Evolutionary conservation across 2,113 vertebrate genomes (phyloP).

Genomic region (Gorsachius goisagi): DNA sequence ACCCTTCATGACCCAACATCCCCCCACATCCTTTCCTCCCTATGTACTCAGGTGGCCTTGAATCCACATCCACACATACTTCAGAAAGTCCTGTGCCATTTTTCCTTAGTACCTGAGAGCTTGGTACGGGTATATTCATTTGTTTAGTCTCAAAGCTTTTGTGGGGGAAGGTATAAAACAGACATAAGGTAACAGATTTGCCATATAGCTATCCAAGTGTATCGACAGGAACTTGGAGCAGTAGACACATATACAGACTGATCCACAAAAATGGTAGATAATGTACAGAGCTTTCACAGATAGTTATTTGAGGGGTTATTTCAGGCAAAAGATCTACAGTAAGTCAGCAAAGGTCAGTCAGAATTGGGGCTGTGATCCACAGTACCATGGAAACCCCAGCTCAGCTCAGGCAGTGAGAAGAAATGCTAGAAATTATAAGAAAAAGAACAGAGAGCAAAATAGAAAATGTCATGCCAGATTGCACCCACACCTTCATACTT

Average conservation of each 20-base stretch:
- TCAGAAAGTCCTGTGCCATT: not conserved
- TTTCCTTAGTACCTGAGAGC: not conserved
- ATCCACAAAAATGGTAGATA: not conserved
- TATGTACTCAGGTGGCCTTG: not conserved
- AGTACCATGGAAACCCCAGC: not conserved
- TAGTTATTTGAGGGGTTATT: not conserved
- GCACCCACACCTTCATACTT: not conserved
- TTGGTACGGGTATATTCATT: not conserved
- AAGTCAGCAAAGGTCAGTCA: not conserved
- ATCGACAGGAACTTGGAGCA: not conserved
- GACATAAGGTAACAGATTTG: not conserved
- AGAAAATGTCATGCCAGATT: not conserved
- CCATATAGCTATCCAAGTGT: not conserved
- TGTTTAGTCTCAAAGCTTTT: not conserved
- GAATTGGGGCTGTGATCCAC: not conserved
- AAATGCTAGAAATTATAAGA: not conserved
- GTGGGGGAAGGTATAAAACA: not conserved
- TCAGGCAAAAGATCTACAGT: not conserved
- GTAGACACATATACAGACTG: not conserved
- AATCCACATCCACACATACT: not conserved
- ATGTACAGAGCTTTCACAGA: not conserved
- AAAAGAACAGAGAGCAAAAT: not conserved
- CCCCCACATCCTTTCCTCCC: not conserved
- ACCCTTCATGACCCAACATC: not conserved
- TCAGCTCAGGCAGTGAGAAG: not conserved